Evolutionary conservation across 1,140 invertebrate genomes (phyloP), one percentile per base, ranked within the genome.

Genomic region (Achatina immaculata): DNA sequence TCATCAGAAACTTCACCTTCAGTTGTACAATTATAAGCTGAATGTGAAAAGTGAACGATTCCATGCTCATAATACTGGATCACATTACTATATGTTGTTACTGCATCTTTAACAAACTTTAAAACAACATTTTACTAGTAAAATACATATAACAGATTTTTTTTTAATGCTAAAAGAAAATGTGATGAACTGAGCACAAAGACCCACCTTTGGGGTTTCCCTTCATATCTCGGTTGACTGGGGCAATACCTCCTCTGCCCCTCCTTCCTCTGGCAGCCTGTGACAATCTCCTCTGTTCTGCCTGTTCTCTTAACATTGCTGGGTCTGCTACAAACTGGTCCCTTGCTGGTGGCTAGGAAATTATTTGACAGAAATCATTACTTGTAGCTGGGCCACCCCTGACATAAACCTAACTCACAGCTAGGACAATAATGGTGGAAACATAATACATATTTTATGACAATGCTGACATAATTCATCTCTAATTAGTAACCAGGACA

Each of bases 271-370:
- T 85, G 80, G 77, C 77, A 58, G 81, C 79, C 48, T 83, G 92
- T 90, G 80, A 92, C 89, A 84, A 90, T 73, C 93, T 90, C 66
- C 93, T 91, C 66, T 94, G 92, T 86, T 95, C 94, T 48, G 93
- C 92, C 86, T 92, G 92, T 62, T 93, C 95, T 40, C 96, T 92
- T 34, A 94, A 71, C 81, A 94, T 92, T 78, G 95, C 95, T 0
- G 96, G 96, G 92, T 97, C 95, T 86, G 94, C 86, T 90, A 93
- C 93, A 94, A 94, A 96, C 19, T 88, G 75, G 93, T 92, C 93
- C 90, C 84, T 85, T 42, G 91, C 84, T 75, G 81, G 68, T 19
- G 51, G 14, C 51, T 16, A 16, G 51, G 51, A n/a, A 55, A n/a
- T 55, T 16, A 55, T n/a, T 16, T 55, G n/a, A n/a, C 31, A 38